phyloP scores from a whole-genome alignment of 2,888 invertebrate species.

The Oithona nana region DNA sequence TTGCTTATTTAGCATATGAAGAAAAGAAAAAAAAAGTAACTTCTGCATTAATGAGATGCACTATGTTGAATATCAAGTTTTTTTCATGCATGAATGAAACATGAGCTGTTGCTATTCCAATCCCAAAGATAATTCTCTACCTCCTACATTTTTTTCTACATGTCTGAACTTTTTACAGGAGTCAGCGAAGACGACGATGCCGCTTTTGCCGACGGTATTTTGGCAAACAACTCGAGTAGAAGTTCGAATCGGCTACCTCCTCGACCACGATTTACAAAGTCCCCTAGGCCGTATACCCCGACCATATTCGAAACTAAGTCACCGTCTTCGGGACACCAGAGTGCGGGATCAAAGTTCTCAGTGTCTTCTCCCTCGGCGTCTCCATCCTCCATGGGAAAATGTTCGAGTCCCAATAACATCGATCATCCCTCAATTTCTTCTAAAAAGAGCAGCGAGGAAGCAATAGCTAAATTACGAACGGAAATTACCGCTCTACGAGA shows the following conservation, averaged over 20 bases:
- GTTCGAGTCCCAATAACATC: background rate
- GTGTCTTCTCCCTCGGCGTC: background rate
- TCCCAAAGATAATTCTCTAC: too few species aligned
- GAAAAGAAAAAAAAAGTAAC: too few species aligned
- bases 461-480: background rate
- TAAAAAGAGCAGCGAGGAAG: background rate
- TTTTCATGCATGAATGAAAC: too few species aligned
- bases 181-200: background rate
- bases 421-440: background rate
- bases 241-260: background rate
- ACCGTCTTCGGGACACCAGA: slow-evolving; percentile 1
- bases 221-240: background rate
- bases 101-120: too few species aligned
- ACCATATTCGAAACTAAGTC: background rate
- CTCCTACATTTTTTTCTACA: too few species aligned
- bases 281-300: background rate
- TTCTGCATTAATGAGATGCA: too few species aligned
- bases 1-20: too few species aligned
- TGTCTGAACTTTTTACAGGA: background rate
- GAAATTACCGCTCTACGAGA: background rate
- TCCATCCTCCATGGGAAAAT: background rate
- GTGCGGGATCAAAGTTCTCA: slow-evolving; percentile 8
- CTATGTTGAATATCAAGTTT: too few species aligned
- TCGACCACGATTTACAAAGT: background rate
- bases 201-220: background rate